A percentile compares a stretch with the other conserved stretches of the same genome.
Evolutionary conservation across 2,888 invertebrate species (phyloP).

Genomic region (Melieria crassipennis): DNA sequence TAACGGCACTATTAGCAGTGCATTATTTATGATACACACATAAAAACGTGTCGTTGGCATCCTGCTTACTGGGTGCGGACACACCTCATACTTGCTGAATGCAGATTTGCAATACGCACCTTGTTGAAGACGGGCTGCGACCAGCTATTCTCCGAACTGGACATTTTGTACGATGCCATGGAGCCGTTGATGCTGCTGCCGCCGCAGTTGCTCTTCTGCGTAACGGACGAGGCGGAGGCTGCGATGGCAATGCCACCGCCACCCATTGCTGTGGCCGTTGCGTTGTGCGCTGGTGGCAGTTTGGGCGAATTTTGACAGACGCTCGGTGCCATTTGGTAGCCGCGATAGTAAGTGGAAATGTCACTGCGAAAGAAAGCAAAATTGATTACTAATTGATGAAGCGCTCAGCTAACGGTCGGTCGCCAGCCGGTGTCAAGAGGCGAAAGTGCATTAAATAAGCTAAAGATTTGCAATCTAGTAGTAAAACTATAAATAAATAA

Average conservation of each 20-base stretch:
- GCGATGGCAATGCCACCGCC: slow-evolving; percentile 35
- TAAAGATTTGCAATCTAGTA: too few relatives aligned
- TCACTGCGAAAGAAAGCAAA: slow-evolving; percentile 62
- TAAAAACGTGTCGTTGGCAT: too few relatives aligned
- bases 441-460: too few relatives aligned
- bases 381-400: too few relatives aligned
- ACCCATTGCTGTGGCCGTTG: slow-evolving; percentile 32
- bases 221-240: slow-evolving; percentile 45
- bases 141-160: slow-evolving; percentile 63
- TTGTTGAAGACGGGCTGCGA: slow-evolving; percentile 62
- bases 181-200: slow-evolving; percentile 58
- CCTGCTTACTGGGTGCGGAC: too few relatives aligned
- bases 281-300: slow-evolving; percentile 50
- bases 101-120: slow-evolving; percentile 41
- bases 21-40: too few relatives aligned
- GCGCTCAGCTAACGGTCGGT: too few relatives aligned
- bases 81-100: not conserved
- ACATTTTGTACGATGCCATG: slow-evolving; percentile 61
- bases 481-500: too few relatives aligned
- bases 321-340: slow-evolving; percentile 68
- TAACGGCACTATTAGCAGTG: too few relatives aligned
- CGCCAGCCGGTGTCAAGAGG: too few relatives aligned
- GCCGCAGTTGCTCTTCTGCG: slow-evolving; percentile 53
- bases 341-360: slow-evolving; percentile 63
- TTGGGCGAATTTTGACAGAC: slow-evolving; percentile 62